Evolutionary conservation across 2,113 vertebrate genomes (phyloP).

Genomic region (Gymnogyps californianus): DNA sequence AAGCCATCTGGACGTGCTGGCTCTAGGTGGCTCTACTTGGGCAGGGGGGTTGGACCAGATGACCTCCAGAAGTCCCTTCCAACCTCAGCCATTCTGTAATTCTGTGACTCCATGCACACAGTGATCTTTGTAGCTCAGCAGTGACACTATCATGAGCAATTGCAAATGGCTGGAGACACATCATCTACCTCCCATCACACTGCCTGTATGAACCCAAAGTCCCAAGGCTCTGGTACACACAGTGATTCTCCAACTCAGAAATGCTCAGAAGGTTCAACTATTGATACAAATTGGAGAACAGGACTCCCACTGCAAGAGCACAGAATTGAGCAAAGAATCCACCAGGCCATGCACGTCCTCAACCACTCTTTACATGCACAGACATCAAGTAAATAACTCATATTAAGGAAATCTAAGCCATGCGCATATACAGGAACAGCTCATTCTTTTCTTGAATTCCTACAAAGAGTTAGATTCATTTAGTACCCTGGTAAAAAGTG

Average conservation of each 20-base stretch:
- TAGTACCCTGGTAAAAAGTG: not conserved
- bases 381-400: not conserved
- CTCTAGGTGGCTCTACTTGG: not conserved
- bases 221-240: not conserved
- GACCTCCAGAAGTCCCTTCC: not conserved
- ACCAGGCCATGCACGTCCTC: not conserved
- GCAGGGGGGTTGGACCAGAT: not conserved
- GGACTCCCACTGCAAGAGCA: not conserved
- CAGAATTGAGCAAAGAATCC: not conserved
- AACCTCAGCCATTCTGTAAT: not conserved
- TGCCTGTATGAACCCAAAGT: not conserved
- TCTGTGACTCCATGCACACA: not conserved
- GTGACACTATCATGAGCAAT: not conserved
- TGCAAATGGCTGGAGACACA: not conserved
- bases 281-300: not conserved
- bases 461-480: not conserved
- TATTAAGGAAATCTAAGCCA: not conserved
- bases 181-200: not conserved
- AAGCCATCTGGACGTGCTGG: not conserved
- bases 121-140: not conserved
- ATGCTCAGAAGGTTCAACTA: not conserved
- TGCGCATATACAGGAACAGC: not conserved
- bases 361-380: not conserved
- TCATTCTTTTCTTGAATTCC: not conserved
- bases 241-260: not conserved